phyloP scores from a whole-genome alignment of 2,888 invertebrate species.

The Romanomermis culicivorax region DNA sequence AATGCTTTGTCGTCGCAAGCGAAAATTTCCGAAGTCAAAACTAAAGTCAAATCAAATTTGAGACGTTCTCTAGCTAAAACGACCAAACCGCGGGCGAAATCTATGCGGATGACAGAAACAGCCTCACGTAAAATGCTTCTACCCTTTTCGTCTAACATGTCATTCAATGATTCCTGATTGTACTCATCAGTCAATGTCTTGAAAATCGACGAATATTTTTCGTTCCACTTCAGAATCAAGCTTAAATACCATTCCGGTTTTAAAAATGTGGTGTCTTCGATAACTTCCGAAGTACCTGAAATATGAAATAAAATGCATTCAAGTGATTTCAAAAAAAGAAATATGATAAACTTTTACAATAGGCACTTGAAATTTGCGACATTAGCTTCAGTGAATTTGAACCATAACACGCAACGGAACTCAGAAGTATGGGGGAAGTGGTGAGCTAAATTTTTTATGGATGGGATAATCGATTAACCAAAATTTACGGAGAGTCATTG shows the following conservation, averaged over 20 bases:
- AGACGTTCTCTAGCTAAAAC: background rate
- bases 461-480: no score
- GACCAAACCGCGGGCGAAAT: background rate
- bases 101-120: background rate
- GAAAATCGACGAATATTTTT: background rate
- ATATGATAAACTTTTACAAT: no score
- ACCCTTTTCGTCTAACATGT: background rate
- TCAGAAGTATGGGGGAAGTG: no score
- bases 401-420: no score
- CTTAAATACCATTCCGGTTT: constrained; percentile 6
- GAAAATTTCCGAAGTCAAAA: background rate
- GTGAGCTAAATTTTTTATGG: no score
- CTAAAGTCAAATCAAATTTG: background rate
- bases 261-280: background rate
- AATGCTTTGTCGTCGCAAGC: background rate
- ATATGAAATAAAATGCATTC: no score
- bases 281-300: background rate
- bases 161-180: no score
- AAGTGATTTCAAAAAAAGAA: no score
- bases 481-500: no score
- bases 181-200: background rate
- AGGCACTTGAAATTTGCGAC: no score
- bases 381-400: no score
- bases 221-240: background rate
- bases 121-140: no score